Evolutionary conservation across 2,113 vertebrate species (phyloP).

Genomic region (Pterocles gutturalis): DNA sequence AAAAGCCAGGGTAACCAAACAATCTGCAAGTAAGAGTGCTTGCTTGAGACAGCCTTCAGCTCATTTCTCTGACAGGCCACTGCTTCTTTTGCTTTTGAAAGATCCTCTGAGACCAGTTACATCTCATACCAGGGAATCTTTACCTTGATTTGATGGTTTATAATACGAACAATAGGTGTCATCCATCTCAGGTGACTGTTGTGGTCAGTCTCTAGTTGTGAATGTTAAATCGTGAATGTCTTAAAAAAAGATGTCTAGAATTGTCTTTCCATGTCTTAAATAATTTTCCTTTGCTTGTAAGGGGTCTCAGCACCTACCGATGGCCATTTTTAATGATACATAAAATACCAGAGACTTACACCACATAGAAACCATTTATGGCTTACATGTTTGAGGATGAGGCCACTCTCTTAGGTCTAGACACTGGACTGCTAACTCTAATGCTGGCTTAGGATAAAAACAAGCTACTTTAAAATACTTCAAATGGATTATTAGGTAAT

Average conservation of each 20-base stretch:
- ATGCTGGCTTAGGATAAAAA: background rate
- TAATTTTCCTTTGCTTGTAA: background rate
- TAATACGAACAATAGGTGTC: background rate
- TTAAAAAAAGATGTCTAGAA: background rate
- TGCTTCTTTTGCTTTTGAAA: background rate
- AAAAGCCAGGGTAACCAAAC: constrained; percentile 1
- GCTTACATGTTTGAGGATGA: background rate
- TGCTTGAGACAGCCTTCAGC: background rate
- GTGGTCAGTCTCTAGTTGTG: background rate
- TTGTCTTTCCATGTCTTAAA: background rate
- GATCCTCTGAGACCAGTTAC: background rate
- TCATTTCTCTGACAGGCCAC: background rate
- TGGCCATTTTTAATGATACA: background rate
- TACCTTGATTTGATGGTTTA: background rate
- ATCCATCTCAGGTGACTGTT: background rate
- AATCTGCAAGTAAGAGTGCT: background rate
- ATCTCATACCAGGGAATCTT: background rate
- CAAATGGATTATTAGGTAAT: background rate
- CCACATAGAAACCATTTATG: background rate
- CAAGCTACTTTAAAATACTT: constrained; percentile 1
- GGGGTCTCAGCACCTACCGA: background rate
- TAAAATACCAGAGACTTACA: background rate
- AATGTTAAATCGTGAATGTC: background rate
- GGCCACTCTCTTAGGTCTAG: background rate
- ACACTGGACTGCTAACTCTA: background rate